Evolutionary conservation across 2,797 vertebrate species (phyloP).

Genomic region (Anabas testudineus): DNA sequence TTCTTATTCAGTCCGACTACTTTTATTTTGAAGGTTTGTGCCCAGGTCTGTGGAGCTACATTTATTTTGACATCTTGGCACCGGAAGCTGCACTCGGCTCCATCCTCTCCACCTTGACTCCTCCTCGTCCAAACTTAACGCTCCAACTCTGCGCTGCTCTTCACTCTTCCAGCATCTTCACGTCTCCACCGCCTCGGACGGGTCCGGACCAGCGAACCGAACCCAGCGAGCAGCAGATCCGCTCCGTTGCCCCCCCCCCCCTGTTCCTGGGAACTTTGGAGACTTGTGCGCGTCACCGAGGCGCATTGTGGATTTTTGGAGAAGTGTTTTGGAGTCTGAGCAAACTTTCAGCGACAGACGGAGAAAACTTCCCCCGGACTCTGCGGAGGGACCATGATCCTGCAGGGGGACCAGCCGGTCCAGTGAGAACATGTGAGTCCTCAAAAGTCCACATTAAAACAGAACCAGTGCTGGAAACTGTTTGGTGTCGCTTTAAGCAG

Average conservation of each 20-base stretch:
- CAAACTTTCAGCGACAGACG: conserved; percentile 7
- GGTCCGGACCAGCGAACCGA: conserved; percentile 40
- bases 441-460: too few relatives aligned
- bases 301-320: conserved; percentile 31
- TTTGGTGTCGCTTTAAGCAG: too few relatives aligned
- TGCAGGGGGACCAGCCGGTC: conserved; percentile 66
- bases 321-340: not conserved
- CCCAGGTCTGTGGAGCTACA: accelerated
- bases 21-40: conserved; percentile 16
- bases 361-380: not conserved
- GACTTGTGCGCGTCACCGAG: conserved; percentile 16
- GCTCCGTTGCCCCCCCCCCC: not conserved
- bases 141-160: not conserved
- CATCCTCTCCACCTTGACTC: not conserved
- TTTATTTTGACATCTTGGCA: conserved; percentile 12
- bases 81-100: not conserved
- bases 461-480: too few relatives aligned
- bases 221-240: not conserved
- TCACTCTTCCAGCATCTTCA: conserved; percentile 36
- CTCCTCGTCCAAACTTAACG: not conserved
- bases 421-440: conserved; percentile 83
- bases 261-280: conserved; percentile 22
- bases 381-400: conserved; percentile 63
- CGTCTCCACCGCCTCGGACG: conserved; percentile 7
- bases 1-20: too few relatives aligned